Percentiles rank a stretch among this genome's conserved stretches.
These are phyloP conservation scores for Arion vulgaris DNA, from an alignment of 1,140 invertebrate species.

Conservation along the genomic window DNA sequence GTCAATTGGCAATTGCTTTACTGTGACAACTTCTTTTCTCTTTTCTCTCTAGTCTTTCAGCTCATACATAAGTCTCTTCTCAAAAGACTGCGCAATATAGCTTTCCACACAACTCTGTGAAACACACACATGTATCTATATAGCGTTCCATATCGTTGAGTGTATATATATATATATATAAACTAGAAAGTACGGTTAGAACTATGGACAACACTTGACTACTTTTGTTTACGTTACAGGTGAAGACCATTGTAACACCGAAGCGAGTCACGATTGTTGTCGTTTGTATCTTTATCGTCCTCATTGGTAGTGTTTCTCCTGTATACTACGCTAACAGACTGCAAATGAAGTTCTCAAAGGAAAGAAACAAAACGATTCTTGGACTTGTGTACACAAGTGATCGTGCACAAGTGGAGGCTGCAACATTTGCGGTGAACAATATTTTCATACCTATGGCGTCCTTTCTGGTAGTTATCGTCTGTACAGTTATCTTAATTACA, in stretches of 20 bases:
- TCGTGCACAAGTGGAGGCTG: not conserved
- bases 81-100: too few species aligned
- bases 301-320: not conserved
- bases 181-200: too few species aligned
- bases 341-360: not conserved
- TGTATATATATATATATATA: too few species aligned
- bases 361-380: not conserved
- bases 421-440: slow-evolving; percentile 8
- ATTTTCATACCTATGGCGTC: not conserved
- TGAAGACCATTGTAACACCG: not conserved
- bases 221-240: not conserved
- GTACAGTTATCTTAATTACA: not conserved
- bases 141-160: too few species aligned
- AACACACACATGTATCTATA: too few species aligned
- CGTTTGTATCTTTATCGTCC: not conserved
- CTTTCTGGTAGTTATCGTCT: not conserved
- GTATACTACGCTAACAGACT: slow-evolving; percentile 10
- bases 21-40: too few species aligned
- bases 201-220: too few species aligned
- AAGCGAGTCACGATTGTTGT: not conserved
- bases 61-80: too few species aligned
- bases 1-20: too few species aligned
- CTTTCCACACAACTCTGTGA: not conserved
- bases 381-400: slow-evolving; percentile 1
- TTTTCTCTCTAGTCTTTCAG: too few species aligned